Evolutionary conservation across 2,888 invertebrate species (phyloP), one percentile per base, ranked within the genome.

Genomic region (Campoplex capitator): DNA sequence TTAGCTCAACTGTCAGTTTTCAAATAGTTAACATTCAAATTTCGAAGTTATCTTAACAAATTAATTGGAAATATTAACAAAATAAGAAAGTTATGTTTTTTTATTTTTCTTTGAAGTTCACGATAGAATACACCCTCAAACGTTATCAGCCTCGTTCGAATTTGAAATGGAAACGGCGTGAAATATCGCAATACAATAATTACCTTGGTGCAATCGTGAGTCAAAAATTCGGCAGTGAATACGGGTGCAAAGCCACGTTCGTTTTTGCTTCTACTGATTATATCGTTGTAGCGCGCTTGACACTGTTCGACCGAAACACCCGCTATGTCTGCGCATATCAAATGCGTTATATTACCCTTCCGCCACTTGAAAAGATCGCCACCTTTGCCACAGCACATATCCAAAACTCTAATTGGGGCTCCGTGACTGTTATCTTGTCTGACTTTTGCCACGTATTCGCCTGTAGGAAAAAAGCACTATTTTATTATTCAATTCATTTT

Each of bases 371-470:
- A 95, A 54, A 99, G 95, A 94, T 99, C 99, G 2, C 99, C 99
- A 32, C 99, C 99, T 95, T 99, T 99, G 1, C 99, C 99, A 94
- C 99, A 99, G 91, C 99, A 98, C 95, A 99, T 97, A 94, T 99
- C 99, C 78, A 99, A 95, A 0, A 98, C 98, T 84, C 96, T 95
- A 48, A 98, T 91, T 0, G 96, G 95, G 79, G 96, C 95, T n/a
- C 97, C 97, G 88, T 96, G 95, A 88, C 96, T 96, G 91, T 96
- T 97, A 4, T 92, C 95, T 89, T 96, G 95, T 91, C 96, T 96
- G 70, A 96, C 95, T 94, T 96, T 97, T 88, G 95, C 96, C 91
- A 96, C 95, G 94, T 97, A 97, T 87, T 94, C 93, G 85, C 91
- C 95, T 95, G 86, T 38, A 87, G 88, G 56, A 78, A 11, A 73